Conservation (phyloP, 1,140 invertebrate genomes). For the Choristoneura fumiferana region DNA sequence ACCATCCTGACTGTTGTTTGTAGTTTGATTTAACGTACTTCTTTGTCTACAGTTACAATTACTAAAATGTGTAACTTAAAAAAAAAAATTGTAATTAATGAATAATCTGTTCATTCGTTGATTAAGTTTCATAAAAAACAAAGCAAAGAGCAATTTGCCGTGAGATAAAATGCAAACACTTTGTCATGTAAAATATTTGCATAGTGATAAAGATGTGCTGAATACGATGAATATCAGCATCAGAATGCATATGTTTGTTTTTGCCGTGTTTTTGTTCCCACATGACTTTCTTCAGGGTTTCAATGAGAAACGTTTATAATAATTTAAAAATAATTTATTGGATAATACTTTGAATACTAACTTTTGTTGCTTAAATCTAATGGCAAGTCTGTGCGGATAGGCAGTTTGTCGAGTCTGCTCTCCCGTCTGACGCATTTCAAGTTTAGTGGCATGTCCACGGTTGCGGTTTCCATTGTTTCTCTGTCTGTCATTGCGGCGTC, state of each 20-base stretch:
- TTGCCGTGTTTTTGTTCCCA: conserved; percentile 19
- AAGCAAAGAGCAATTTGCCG: too few species aligned
- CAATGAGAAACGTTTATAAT: not conserved
- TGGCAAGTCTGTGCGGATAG: conserved; percentile 63
- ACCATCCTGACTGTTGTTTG: too few species aligned
- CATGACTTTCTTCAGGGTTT: not conserved
- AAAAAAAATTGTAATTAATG: too few species aligned
- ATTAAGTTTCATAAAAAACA: too few species aligned
- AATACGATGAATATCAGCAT: conserved; percentile 39
- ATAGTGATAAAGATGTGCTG: conserved; percentile 42
- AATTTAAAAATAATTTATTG: conserved; percentile 36
- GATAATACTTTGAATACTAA: conserved; percentile 38
- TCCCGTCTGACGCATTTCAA: conserved; percentile 63
- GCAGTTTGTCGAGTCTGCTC: conserved; percentile 55
- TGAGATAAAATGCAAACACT: not conserved
- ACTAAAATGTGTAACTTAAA: too few species aligned
- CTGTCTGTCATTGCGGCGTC: conserved; percentile 29
- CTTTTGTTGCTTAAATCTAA: conserved; percentile 76
- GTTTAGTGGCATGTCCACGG: conserved; percentile 61
- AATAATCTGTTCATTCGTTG: too few species aligned
- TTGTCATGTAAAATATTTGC: conserved; percentile 34
- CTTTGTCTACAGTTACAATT: too few species aligned
- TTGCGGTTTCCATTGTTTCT: conserved; percentile 25
- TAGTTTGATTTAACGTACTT: too few species aligned
- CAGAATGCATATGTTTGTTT: conserved; percentile 36